phyloP scores from a whole-genome alignment of 2,797 vertebrate species.

The Caiman crocodilus region DNA sequence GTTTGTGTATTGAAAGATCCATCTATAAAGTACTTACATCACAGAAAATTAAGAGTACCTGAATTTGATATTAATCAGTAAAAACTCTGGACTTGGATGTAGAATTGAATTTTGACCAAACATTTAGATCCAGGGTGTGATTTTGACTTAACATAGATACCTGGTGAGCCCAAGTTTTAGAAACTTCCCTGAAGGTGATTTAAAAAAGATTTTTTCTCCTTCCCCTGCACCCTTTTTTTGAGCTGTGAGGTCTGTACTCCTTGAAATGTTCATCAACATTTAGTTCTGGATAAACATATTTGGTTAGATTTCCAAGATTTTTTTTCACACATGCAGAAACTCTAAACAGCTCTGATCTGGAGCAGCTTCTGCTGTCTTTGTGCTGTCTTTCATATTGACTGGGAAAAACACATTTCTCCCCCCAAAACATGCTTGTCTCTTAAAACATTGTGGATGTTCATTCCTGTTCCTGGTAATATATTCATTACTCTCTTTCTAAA shows the following conservation, averaged over 20 bases:
- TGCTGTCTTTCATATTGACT: neutral
- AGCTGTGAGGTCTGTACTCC: neutral
- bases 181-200: neutral
- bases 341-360: neutral
- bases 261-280: neutral
- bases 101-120: neutral
- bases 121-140: neutral
- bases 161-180: neutral
- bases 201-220: neutral
- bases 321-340: neutral
- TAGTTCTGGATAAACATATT: neutral
- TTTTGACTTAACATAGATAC: neutral
- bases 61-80: neutral
- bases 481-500: neutral
- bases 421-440: neutral
- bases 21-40: no score
- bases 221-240: neutral
- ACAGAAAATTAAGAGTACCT: no score
- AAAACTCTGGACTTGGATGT: neutral
- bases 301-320: neutral
- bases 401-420: neutral
- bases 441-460: neutral
- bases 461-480: neutral
- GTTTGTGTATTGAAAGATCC: no score
- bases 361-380: neutral